These are phyloP conservation scores for Polymixis flavicincta DNA, from an alignment of 2,888 invertebrate species.

Conservation along the genomic window DNA sequence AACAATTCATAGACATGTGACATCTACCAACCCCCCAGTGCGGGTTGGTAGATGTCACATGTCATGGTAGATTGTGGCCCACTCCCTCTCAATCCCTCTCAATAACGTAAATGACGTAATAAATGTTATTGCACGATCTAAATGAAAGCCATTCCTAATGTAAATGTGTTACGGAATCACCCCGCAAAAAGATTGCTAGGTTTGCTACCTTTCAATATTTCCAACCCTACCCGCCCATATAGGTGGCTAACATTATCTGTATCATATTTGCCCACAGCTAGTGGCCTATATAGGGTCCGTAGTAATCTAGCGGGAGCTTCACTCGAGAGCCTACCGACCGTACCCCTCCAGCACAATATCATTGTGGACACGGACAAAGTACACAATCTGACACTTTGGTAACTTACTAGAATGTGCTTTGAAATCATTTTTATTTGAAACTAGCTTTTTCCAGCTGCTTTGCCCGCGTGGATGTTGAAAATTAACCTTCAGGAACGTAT, in stretches of 20 bases:
- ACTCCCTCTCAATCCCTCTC: no score
- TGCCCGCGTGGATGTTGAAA: no score
- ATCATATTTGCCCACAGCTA: slow-evolving; percentile 64
- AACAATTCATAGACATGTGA: no score
- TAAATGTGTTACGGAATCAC: no score
- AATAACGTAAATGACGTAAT: no score
- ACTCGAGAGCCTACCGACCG: slow-evolving; percentile 58
- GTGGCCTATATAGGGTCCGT: slow-evolving; percentile 68
- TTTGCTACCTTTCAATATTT: not conserved
- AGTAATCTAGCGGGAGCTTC: slow-evolving; percentile 54
- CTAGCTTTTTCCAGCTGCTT: no score
- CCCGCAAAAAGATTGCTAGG: not conserved
- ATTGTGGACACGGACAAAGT: slow-evolving; percentile 26
- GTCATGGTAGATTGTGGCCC: no score
- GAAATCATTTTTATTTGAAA: not conserved
- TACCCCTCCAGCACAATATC: slow-evolving; percentile 49
- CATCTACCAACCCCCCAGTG: no score
- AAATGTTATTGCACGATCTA: no score
- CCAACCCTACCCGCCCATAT: not conserved
- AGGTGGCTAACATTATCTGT: slow-evolving; percentile 36
- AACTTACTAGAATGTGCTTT: slow-evolving; percentile 27
- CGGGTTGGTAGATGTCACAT: no score
- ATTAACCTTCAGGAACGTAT: no score
- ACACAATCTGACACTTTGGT: not conserved
- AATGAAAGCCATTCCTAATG: no score